Base-by-base conservation (phyloP, 2,888 invertebrate species). In the Patella ulyssiponensis region DNA sequence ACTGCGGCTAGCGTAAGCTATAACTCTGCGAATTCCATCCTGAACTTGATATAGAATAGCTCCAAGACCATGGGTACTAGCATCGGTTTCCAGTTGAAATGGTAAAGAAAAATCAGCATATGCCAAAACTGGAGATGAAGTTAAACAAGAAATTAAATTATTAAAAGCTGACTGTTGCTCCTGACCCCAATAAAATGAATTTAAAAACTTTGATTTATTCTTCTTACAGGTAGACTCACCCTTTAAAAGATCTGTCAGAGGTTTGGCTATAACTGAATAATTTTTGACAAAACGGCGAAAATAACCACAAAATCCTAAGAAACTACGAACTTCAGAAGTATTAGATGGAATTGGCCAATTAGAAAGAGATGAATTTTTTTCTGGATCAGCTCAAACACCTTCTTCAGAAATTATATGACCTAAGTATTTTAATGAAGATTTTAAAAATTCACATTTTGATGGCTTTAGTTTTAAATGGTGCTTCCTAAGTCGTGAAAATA, bases 371-470 rank as follows among this genome's bases (percentile, higher is more conserved):
- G 58, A 20, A 3, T 77, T 73, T 69, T 84, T 83, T 5, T 64
- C 64, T 14, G 64, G 20, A 58, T 84, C 81, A 7, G 79, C 82
- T 1, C 17, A 12, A 4, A 84, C 71, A 14, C 84, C 83, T 23
- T 82, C 73, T 52, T 79, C 77, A 5, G 79, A 69, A 27, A 83
- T 79, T 15, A 71, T 74, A 70, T 85, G 83, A 2, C 85, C 82
- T 7, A 83, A 54, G 69, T 81, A 83, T n/a, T 75, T 71, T 11
- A 84, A 81, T 17, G 79, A 64, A 9, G 73, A 72, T 7, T 77
- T 53, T 23, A 77, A 75, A 80, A 82, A 80, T n/a, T 79, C 71
- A 78, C 86, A 86, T 75, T 81, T 85, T n/a, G 75, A 54, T 12
- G 81, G 79, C 27, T 85, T 81, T 12, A 81, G 71, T 23, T 74